Percentiles rank a stretch among this genome's conserved stretches.
These are phyloP conservation scores for Meloidogyne chitwoodi DNA, from an alignment of 1,140 invertebrate genomes.

Conservation along the genomic window DNA sequence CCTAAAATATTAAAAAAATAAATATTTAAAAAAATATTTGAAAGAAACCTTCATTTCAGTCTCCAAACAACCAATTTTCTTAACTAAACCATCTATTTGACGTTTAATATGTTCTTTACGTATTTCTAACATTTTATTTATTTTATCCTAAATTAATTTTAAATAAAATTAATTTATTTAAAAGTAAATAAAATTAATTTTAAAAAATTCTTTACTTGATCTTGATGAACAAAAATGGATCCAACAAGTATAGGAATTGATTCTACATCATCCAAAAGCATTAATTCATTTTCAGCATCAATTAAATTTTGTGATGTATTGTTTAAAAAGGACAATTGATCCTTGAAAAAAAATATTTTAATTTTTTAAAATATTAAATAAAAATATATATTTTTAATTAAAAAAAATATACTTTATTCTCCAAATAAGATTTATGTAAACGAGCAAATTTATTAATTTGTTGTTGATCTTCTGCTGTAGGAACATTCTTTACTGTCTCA, in stretches of 20 bases:
- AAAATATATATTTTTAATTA: no score
- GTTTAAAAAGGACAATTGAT: conserved; percentile 16
- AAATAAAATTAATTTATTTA: neutral
- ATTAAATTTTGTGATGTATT: conserved; percentile 32
- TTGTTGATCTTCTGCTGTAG: conserved; percentile 33
- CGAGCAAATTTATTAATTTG: conserved; percentile 38
- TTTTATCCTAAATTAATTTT: conserved; percentile 3
- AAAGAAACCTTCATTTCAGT: conserved; percentile 23
- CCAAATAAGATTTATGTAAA: conserved; percentile 30
- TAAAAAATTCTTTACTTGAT: conserved; percentile 20
- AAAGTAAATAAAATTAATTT: neutral
- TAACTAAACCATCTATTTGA: neutral
- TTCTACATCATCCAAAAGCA: conserved; percentile 31
- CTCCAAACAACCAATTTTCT: neutral
- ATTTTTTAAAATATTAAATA: neutral
- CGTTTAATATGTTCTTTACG: conserved; percentile 4
- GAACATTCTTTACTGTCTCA: conserved; percentile 20
- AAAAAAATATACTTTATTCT: conserved; percentile 19
- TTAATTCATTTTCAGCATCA: conserved; percentile 34
- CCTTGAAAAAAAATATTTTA: neutral
- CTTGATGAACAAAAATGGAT: conserved; percentile 65
- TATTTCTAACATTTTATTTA: conserved; percentile 13
- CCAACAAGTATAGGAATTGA: conserved; percentile 27
- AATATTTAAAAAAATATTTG: neutral
- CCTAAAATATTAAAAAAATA: neutral